Percentiles rank a stretch among this genome's conserved stretches.
These are phyloP conservation scores for Aegotheles bennettii DNA, from an alignment of 2,113 vertebrate species.

Conservation along the genomic window DNA sequence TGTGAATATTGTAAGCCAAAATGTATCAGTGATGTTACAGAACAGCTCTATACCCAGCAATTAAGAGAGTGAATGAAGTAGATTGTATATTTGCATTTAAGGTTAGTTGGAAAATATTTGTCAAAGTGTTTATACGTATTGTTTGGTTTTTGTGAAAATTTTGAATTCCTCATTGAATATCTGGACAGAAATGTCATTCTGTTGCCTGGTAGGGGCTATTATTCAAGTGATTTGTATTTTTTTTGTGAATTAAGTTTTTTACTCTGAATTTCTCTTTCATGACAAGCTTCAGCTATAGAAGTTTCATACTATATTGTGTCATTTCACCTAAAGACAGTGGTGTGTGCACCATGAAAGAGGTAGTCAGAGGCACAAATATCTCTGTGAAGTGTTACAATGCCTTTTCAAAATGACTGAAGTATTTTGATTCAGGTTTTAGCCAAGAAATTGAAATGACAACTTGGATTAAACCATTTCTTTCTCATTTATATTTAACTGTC, in stretches of 20 bases:
- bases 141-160: background rate
- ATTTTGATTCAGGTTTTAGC: background rate
- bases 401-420: background rate
- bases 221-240: background rate
- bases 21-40: accelerated
- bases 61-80: background rate
- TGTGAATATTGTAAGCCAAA: background rate
- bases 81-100: background rate
- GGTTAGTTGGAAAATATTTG: background rate
- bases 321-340: background rate
- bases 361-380: background rate
- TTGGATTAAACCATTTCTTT: background rate
- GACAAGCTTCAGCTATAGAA: background rate
- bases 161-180: background rate
- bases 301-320: background rate
- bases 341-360: background rate
- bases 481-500: background rate
- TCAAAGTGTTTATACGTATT: background rate
- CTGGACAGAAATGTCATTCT: background rate
- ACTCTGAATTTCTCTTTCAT: background rate
- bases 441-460: background rate
- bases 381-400: background rate
- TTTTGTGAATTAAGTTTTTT: background rate
- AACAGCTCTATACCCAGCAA: background rate
- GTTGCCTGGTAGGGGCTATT: background rate